These are phyloP conservation scores for Sardina pilchardus DNA, from an alignment of 2,113 vertebrate species.

Conservation along the genomic window DNA sequence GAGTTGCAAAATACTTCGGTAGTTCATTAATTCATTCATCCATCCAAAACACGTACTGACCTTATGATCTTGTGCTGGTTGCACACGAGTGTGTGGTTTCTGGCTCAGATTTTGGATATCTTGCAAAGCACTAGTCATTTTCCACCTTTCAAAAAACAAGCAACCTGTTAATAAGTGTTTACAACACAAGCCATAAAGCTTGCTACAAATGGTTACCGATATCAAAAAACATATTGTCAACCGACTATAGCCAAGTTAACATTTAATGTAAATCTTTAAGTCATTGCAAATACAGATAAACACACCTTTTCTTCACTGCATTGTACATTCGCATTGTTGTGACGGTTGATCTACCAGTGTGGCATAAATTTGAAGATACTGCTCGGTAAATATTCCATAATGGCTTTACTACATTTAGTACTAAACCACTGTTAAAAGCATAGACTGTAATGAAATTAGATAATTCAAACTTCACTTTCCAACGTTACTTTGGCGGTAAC, in stretches of 20 bases:
- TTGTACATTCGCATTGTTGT: constrained; percentile 42
- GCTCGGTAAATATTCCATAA: background rate
- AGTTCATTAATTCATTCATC: background rate
- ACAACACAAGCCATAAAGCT: background rate
- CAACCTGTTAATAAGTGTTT: background rate
- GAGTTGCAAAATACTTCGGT: background rate
- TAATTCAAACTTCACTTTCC: background rate
- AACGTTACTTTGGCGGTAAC: constrained; percentile 63
- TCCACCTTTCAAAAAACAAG: constrained; percentile 47
- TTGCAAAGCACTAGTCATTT: constrained; percentile 46
- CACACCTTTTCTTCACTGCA: constrained; percentile 47
- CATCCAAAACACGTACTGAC: constrained; percentile 40
- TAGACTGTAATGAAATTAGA: background rate
- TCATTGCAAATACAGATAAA: background rate
- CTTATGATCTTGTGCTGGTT: constrained; percentile 34
- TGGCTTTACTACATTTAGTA: background rate
- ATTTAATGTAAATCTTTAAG: background rate
- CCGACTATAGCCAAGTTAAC: background rate
- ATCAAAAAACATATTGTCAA: background rate
- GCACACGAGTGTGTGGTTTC: constrained; percentile 25
- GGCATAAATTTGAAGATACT: background rate
- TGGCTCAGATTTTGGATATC: constrained; percentile 41
- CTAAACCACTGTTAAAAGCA: background rate
- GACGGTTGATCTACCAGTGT: background rate
- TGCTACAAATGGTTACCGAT: background rate